phyloP scores from a whole-genome alignment of 2,888 invertebrate genomes.

The Bellardia pandia region DNA sequence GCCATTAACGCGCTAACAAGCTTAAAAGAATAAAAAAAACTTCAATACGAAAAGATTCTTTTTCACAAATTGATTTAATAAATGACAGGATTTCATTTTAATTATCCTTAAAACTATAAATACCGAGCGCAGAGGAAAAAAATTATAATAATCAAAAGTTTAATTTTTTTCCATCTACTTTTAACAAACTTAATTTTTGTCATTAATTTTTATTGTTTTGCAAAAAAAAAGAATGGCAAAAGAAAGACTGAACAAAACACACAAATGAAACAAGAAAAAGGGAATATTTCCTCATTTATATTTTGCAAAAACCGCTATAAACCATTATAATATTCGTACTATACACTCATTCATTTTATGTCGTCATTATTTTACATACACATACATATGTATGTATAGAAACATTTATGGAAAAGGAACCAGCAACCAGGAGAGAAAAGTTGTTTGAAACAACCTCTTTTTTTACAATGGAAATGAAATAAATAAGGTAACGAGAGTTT shows the following conservation, averaged over 20 bases:
- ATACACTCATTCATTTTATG: constrained; percentile 27
- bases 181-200: constrained; percentile 43
- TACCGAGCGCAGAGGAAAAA: not conserved
- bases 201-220: constrained; percentile 45
- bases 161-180: constrained; percentile 4
- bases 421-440: not conserved
- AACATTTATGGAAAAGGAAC: not conserved
- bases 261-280: constrained; percentile 2
- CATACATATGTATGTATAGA: not conserved
- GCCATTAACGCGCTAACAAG: not conserved
- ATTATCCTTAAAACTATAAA: constrained; percentile 42
- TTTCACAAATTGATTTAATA: constrained; percentile 41
- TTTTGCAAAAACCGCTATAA: constrained; percentile 29
- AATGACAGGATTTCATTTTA: constrained; percentile 40
- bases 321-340: not conserved
- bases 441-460: not conserved
- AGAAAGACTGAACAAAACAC: not conserved
- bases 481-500: too few species aligned
- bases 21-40: not conserved
- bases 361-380: constrained; percentile 27
- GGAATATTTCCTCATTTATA: constrained; percentile 36
- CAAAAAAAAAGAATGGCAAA: constrained; percentile 11
- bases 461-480: not conserved
- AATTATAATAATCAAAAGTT: constrained; percentile 33
- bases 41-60: not conserved